Conservation (phyloP, 2,113 vertebrate species). For the Ochotona curzoniae region DNA sequence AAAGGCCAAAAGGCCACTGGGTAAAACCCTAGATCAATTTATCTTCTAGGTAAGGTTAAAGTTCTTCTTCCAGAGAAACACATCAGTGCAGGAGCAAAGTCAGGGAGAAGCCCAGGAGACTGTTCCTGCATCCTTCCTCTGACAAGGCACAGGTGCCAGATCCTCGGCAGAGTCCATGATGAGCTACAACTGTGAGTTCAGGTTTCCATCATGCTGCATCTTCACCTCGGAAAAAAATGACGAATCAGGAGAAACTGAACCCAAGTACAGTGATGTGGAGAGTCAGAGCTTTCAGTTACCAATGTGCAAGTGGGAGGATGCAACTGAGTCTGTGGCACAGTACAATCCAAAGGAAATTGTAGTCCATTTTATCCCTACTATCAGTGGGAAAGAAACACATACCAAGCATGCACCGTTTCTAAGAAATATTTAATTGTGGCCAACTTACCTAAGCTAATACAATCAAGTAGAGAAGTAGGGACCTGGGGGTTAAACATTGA, state of each 20-base stretch:
- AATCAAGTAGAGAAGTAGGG: not conserved
- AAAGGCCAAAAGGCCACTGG: not conserved
- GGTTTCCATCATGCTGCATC: not conserved
- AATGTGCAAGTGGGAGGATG: not conserved
- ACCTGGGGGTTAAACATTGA: not conserved
- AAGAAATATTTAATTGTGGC: not conserved
- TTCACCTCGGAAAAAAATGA: not conserved
- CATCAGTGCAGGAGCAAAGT: not conserved
- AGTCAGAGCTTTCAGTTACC: not conserved
- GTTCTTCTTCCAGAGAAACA: not conserved
- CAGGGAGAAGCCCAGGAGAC: not conserved
- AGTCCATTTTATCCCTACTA: not conserved
- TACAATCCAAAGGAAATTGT: not conserved
- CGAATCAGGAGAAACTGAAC: not conserved
- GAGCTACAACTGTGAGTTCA: too few relatives aligned
- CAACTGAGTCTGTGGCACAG: not conserved
- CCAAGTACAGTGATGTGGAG: not conserved
- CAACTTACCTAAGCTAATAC: not conserved
- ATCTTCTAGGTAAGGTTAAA: not conserved
- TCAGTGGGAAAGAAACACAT: not conserved
- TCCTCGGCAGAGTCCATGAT: too few relatives aligned
- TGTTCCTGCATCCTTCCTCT: not conserved
- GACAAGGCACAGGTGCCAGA: too few relatives aligned
- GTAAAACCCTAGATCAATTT: not conserved
- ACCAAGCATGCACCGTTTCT: not conserved